phyloP scores from a whole-genome alignment of 2,797 vertebrate genomes.

The Spheniscus humboldti region DNA sequence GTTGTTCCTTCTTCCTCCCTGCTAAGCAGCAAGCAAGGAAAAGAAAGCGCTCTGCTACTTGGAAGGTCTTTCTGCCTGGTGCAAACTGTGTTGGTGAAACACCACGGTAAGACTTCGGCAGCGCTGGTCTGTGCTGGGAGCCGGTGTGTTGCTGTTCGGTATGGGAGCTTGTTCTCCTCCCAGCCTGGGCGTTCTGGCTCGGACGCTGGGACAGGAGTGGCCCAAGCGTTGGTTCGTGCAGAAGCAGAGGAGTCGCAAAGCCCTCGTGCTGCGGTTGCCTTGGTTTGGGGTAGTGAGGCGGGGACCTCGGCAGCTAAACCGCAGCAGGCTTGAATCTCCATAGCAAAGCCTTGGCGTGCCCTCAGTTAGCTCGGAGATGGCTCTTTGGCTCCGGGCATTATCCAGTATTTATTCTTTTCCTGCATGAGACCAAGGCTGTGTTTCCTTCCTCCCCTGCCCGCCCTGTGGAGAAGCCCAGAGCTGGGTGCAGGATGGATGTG shows the following conservation, averaged over 20 bases:
- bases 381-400: not conserved
- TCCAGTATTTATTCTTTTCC: not conserved
- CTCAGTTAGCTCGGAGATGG: not conserved
- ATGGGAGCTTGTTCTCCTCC: not conserved
- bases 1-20: not conserved
- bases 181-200: not conserved
- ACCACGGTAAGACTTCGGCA: accelerated
- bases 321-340: too few species aligned
- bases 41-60: not conserved
- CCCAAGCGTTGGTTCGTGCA: accelerated
- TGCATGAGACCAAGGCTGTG: not conserved
- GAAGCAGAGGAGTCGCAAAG: not conserved
- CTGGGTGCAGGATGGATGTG: not conserved
- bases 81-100: not conserved
- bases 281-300: not conserved
- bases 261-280: accelerated
- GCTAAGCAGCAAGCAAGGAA: not conserved
- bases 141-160: accelerated
- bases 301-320: not conserved
- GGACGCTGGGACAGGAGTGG: not conserved
- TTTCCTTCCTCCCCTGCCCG: not conserved
- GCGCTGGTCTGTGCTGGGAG: not conserved
- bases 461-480: not conserved
- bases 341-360: not conserved
- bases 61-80: not conserved